Evolutionary conservation across 1,140 invertebrate species (phyloP), one percentile per base, ranked within the genome.

Genomic region (Drosophila biarmipes): DNA sequence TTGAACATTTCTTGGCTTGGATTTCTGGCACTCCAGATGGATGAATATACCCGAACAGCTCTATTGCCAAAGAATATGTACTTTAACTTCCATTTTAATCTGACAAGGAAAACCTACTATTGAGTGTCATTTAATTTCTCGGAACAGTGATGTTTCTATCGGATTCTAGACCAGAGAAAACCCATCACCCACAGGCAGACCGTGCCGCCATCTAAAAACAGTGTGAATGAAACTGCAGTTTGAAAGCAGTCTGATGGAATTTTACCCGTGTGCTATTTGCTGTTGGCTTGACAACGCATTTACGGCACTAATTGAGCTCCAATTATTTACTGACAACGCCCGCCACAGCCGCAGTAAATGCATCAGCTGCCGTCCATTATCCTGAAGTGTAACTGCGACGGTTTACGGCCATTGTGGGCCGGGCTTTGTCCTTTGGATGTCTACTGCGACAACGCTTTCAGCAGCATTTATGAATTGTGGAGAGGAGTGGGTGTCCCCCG

Each of bases 321-420:
- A 55, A 56, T 56, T 69, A 56, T 46, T 68, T 34, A 55, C 63
- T 45, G 62, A 48, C 63, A 68, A 37, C 21, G 27, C 45, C 35
- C 46, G 15, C 61, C 46, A 21, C 38, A 51, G 11, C 46, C 37
- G 31, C 48, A 43, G 48, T 67, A 53, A 43, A 68, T 68, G 35
- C 29, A 68, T 52, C 48, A 49, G 40, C 56, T 24, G 29, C 19
- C 21, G 59, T 37, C 38, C 21, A 56, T 69, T 69, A 52, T 46
- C 11, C 12, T 45, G 38, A 29, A 31, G 24, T 37, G 66, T 55
- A 68, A 68, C 66, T 55, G 40, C 34, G 31, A 46, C 27, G 24
- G 48, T 55, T 34, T 54, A 37, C 11, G 31, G 38, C 17, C 48
- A 54, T 67, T 67, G 34, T 54, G 48, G 34, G 66, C 46, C 40